Base-by-base conservation (phyloP, 1,140 invertebrate species). In the Samia ricini region DNA sequence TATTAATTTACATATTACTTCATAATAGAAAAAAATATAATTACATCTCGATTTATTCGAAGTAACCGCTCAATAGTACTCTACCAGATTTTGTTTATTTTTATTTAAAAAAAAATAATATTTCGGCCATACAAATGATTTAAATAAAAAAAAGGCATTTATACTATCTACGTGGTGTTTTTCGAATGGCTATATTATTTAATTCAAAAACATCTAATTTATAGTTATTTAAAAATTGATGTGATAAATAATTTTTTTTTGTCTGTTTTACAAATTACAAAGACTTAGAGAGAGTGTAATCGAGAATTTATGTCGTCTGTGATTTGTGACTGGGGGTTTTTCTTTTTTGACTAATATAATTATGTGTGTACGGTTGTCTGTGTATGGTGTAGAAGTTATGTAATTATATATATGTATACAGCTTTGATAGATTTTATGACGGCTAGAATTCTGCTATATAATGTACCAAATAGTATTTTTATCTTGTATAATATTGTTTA, bases 391-490 rank as follows among this genome's bases (percentile, higher is more conserved):
- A n/a, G n/a, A n/a, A n/a, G n/a, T n/a, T n/a, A n/a, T n/a, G 81
- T 81, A 81, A 81, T 52, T 79, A 68, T 74, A 72, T 76, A 58
- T 56, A 49, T 22, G 76, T 87, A 82, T 82, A 82, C 76, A 70
- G 85, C 85, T 89, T 86, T 79, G 80, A 85, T 85, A 88, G 82
- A 76, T 79, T 85, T 83, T 85, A 85, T 81, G 84, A 85, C 78
- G 75, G 81, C 82, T 87, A 86, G 82, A 79, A 85, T 77, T 85
- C 82, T 86, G 85, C 85, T 88, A 87, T 88, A 86, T 86, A 76
- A 83, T 84, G 81, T 89, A 89, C 86, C 86, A 89, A 89, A 89
- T 89, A 89, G 86, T 89, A 89, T 89, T 89, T 87, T 89, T 86
- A 89, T 78, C 79, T 85, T 88, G 79, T 86, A 85, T 87, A n/a